These are phyloP conservation scores for Zeus faber DNA, from an alignment of 2,113 vertebrate species.

Conservation along the genomic window DNA sequence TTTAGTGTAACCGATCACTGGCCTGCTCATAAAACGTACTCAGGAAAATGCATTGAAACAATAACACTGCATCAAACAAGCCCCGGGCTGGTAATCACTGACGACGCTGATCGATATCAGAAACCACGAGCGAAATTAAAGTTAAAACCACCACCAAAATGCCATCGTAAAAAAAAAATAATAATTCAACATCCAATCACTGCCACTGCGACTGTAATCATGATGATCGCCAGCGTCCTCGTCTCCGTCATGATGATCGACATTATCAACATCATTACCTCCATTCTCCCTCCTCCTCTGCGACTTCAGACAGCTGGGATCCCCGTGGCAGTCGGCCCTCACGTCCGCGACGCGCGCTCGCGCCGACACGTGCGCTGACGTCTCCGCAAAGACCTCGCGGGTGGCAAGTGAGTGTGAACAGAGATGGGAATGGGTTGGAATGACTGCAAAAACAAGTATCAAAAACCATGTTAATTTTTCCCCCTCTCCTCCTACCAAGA, in stretches of 20 bases:
- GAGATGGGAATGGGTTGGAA: constrained; percentile 9
- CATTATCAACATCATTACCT: background rate
- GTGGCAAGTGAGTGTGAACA: constrained; percentile 10
- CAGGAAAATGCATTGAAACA: no score
- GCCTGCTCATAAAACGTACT: no score
- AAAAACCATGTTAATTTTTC: constrained; percentile 43
- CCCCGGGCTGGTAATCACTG: no score
- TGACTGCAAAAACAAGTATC: constrained; percentile 38
- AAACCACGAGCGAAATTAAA: no score
- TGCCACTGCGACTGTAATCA: constrained; percentile 4
- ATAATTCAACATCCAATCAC: background rate
- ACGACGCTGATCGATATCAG: no score
- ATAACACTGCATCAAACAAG: no score
- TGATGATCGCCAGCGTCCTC: background rate
- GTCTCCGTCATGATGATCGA: no score
- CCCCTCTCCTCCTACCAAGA: constrained; percentile 18
- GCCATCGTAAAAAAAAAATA: no score
- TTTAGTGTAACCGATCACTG: no score
- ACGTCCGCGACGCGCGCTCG: no score
- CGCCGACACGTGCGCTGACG: constrained; percentile 9
- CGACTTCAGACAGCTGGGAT: constrained; percentile 40
- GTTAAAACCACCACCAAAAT: no score
- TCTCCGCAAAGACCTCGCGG: constrained; percentile 16
- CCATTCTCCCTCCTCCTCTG: constrained; percentile 20
- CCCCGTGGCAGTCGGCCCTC: constrained; percentile 9